Evolutionary conservation across 2,797 vertebrate species (phyloP).

Genomic region (Darevskia nairensis): DNA sequence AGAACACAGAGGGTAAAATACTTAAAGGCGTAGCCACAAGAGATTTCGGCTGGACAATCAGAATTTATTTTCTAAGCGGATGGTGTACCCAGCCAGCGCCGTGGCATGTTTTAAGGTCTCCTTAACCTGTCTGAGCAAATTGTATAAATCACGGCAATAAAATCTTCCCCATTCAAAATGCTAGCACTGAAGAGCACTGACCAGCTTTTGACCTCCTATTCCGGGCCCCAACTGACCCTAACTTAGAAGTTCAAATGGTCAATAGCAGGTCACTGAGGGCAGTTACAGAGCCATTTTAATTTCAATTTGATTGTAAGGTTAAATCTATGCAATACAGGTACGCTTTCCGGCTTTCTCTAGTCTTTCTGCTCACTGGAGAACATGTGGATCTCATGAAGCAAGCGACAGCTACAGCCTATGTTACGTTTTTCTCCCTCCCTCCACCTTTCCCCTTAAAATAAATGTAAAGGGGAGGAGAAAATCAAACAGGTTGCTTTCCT

Average conservation of each 20-base stretch:
- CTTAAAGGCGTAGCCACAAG: slow-evolving; percentile 84
- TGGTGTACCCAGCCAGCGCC: slow-evolving; percentile 76
- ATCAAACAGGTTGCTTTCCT: slow-evolving; percentile 43
- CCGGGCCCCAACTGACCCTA: slow-evolving; percentile 89
- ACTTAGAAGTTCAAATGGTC: slow-evolving; percentile 92
- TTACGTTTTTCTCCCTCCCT: neutral
- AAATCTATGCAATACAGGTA: slow-evolving; percentile 78
- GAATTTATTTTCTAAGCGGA: slow-evolving; percentile 86
- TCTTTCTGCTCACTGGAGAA: slow-evolving; percentile 50
- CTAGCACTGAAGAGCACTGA: slow-evolving; percentile 83
- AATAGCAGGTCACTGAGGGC: slow-evolving; percentile 91
- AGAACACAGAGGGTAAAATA: slow-evolving; percentile 81
- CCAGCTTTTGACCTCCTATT: slow-evolving; percentile 93
- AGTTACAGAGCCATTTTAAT: slow-evolving; percentile 79
- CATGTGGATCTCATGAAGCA: slow-evolving; percentile 44
- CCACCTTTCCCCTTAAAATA: neutral
- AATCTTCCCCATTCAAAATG: slow-evolving; percentile 83
- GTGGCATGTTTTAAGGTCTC: slow-evolving; percentile 83
- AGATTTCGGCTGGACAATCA: slow-evolving; percentile 82
- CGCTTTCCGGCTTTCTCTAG: slow-evolving; percentile 53
- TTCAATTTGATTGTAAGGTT: slow-evolving; percentile 79
- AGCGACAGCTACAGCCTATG: neutral
- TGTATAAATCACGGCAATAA: slow-evolving; percentile 94
- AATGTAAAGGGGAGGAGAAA: slow-evolving; percentile 12
- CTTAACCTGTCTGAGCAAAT: slow-evolving; percentile 88